Base-by-base conservation (phyloP, 1,140 invertebrate genomes). In the Lethrus apterus region DNA sequence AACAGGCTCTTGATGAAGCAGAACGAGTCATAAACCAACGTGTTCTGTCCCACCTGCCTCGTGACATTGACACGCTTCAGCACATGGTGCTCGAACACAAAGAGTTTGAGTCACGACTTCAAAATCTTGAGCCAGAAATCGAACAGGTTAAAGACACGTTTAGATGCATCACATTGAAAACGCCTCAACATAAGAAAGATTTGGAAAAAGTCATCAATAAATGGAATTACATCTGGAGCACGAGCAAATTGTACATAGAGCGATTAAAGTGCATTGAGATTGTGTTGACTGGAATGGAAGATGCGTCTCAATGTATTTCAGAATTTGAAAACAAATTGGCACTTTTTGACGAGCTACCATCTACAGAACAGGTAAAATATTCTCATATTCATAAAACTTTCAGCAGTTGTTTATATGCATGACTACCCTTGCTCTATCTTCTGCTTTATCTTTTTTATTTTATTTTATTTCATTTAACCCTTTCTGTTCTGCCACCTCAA, bases 261-360 rank as follows among this genome's bases (percentile, higher is more conserved):
- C 78, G 82, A 54, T 73, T 98, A 48, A 98, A 97, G 69, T 85
- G 85, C 55, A 79, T 96, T 0, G 93, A 98, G 63, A 84, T 88
- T 20, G 81, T 95, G 2, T 71, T 98, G 13, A 83, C 80, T 43
- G 86, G 88, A 13, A 71, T 98, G 44, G 92, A 96, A 51, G 92
- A 95, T 54, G 86, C 93, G 44, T 80, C 83, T 23, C 82, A 85
- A 58, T 80, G 86, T 13, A 88, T 98, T 34, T 87, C 86, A 9
- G 89, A 94, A 54, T 85, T 95, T 56, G 94, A 98, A 68, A 79
- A 89, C 48, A 91, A 93, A 63, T 70, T 98, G 26, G 81, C 84
- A 11, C 80, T 85, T 10, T 89, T 86, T 59, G 81, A 86, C 44
- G 85, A 89, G 58, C 68, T 94, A 63, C 86, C 89, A 1, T 81